phyloP scores from a whole-genome alignment of 2,888 invertebrate genomes.

The Molorchus minor region DNA sequence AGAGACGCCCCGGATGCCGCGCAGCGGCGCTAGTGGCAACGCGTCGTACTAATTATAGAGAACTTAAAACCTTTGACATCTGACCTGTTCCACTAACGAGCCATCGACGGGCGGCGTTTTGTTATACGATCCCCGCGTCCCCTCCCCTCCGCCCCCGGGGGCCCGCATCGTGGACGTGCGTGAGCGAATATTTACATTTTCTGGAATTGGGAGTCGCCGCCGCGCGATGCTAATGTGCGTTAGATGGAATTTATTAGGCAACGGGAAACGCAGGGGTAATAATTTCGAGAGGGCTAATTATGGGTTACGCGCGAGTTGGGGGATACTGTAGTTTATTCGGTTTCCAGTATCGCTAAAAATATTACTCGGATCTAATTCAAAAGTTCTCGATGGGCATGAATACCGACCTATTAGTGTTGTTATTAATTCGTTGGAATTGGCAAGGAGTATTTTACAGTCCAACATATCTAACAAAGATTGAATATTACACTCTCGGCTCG shows the following conservation, averaged over 20 bases:
- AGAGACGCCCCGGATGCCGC: slow-evolving; percentile 1
- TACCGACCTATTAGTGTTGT: too few relatives aligned
- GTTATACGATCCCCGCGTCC: slow-evolving; percentile 53
- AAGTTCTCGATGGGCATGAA: too few relatives aligned
- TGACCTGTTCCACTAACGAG: slow-evolving; percentile 63
- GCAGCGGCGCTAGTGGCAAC: slow-evolving; percentile 55
- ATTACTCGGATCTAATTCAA: too few relatives aligned
- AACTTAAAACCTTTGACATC: slow-evolving; percentile 65
- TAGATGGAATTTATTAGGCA: neutral
- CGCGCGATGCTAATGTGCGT: neutral
- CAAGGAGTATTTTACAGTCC: too few relatives aligned
- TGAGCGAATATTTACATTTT: slow-evolving; percentile 23
- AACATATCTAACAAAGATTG: too few relatives aligned
- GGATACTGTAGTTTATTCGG: too few relatives aligned
- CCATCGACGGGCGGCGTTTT: slow-evolving; percentile 59
- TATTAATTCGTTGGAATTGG: too few relatives aligned
- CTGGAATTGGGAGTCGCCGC: slow-evolving; percentile 18
- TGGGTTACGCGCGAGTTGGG: slow-evolving; percentile 10
- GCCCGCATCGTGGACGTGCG: slow-evolving; percentile 17
- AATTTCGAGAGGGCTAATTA: neutral
- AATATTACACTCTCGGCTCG: too few relatives aligned
- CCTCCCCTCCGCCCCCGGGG: slow-evolving; percentile 40
- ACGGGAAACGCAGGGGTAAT: neutral
- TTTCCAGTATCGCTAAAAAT: too few relatives aligned
- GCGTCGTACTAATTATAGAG: slow-evolving; percentile 62